A percentile compares a stretch with the other conserved stretches of the same genome.
These are phyloP conservation scores for Cyanistes caeruleus DNA, from an alignment of 2,113 vertebrate species.

Conservation along the genomic window DNA sequence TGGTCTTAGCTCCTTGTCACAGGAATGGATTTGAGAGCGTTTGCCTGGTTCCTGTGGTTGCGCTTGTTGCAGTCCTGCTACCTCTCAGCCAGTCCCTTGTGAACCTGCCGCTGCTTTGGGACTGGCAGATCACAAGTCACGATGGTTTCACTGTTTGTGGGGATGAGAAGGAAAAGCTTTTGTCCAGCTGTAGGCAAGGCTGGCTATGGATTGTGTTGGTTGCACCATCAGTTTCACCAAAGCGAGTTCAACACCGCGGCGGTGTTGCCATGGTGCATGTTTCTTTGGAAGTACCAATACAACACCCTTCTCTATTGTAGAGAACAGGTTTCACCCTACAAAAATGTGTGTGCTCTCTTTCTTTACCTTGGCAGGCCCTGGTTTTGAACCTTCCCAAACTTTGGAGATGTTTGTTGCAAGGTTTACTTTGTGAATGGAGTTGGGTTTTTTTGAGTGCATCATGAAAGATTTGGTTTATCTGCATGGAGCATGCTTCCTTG, in stretches of 20 bases:
- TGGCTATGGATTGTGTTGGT: not conserved
- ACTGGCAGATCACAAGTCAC: not conserved
- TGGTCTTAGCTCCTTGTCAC: not conserved
- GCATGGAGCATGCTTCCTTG: not conserved
- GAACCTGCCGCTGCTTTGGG: not conserved
- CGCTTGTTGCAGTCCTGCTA: not conserved
- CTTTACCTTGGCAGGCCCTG: not conserved
- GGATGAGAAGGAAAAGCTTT: not conserved
- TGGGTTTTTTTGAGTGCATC: not conserved
- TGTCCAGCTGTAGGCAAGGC: not conserved
- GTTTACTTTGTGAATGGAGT: not conserved
- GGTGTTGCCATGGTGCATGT: not conserved
- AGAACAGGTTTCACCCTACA: not conserved
- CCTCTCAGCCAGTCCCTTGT: not conserved
- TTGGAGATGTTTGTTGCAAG: not conserved
- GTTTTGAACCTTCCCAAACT: not conserved
- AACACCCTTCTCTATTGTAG: not conserved
- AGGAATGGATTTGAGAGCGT: not conserved
- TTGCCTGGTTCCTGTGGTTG: not conserved
- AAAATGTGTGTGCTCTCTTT: not conserved
- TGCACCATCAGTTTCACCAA: not conserved
- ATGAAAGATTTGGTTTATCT: not conserved
- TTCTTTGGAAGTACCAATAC: not conserved
- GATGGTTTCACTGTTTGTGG: not conserved
- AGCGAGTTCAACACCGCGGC: fast-evolving